Conservation (phyloP, 1,140 invertebrate species). For the Meloidogyne floridensis region DNA sequence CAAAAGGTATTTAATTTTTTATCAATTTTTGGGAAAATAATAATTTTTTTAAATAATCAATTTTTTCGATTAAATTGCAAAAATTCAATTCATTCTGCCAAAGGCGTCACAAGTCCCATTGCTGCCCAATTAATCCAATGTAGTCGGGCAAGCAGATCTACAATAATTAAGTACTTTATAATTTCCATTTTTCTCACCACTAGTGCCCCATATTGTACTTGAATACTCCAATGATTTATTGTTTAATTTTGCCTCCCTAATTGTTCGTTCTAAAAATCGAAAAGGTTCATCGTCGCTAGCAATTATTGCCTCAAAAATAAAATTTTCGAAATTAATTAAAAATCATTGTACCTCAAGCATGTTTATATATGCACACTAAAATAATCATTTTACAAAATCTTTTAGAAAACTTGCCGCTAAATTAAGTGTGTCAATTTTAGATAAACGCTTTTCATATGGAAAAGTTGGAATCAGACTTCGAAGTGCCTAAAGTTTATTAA, state of each 20-base stretch:
- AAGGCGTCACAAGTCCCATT: slow-evolving; percentile 72
- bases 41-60: no score
- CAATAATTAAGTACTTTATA: slow-evolving; percentile 43
- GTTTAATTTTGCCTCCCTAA: slow-evolving; percentile 48
- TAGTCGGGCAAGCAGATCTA: slow-evolving; percentile 91
- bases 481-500: slow-evolving; percentile 65
- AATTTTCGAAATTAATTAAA: neutral
- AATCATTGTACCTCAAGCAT: slow-evolving; percentile 75
- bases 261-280: slow-evolving; percentile 48
- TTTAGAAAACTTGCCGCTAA: slow-evolving; percentile 76
- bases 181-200: slow-evolving; percentile 47
- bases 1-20: no score
- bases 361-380: slow-evolving; percentile 85
- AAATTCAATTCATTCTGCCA: neutral
- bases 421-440: slow-evolving; percentile 92
- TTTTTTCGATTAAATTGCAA: no score
- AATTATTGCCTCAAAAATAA: slow-evolving; percentile 75
- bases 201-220: slow-evolving; percentile 60
- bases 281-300: slow-evolving; percentile 52
- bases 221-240: slow-evolving; percentile 22
- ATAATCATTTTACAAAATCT: no score
- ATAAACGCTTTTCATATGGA: slow-evolving; percentile 95
- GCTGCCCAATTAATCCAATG: slow-evolving; percentile 99
- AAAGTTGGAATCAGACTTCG: slow-evolving; percentile 89
- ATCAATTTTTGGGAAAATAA: no score